phyloP scores from a whole-genome alignment of 2,888 invertebrate species.

The Leucania comma region DNA sequence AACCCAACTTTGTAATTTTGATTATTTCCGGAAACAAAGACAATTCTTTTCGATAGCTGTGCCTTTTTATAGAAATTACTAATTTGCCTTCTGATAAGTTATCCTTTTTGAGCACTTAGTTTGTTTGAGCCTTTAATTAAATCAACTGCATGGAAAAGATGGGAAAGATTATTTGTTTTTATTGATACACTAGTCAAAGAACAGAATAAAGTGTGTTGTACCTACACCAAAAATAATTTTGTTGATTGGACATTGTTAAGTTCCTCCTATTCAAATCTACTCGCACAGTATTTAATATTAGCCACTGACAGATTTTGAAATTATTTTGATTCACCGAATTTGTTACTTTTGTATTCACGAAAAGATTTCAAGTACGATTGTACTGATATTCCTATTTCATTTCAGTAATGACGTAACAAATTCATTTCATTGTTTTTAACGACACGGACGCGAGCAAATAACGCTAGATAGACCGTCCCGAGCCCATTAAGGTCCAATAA shows the following conservation, averaged over 20 bases:
- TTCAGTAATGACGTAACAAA: constrained; percentile 65
- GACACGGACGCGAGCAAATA: constrained; percentile 70
- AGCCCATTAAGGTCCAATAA: constrained; percentile 79
- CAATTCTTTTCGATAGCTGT: constrained; percentile 10
- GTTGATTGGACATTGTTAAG: neutral
- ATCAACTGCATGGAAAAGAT: neutral
- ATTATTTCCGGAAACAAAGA: constrained; percentile 27
- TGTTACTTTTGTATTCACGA: neutral
- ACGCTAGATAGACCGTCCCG: constrained; percentile 70
- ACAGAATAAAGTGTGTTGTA: neutral
- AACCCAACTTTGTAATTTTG: constrained; percentile 25
- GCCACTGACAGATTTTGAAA: neutral
- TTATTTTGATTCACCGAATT: neutral
- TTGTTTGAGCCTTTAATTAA: neutral
- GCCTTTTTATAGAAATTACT: constrained; percentile 22
- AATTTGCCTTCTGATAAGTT: constrained; percentile 28
- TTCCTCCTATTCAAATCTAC: neutral
- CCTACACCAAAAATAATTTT: neutral
- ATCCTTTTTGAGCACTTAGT: neutral
- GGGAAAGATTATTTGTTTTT: neutral
- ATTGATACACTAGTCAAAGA: neutral
- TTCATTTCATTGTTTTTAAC: constrained; percentile 80
- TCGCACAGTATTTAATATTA: neutral
- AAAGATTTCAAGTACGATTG: constrained; percentile 9
- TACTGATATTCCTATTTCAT: constrained; percentile 47